phyloP scores from a whole-genome alignment of 2,113 vertebrate species.

The Mustela lutreola region DNA sequence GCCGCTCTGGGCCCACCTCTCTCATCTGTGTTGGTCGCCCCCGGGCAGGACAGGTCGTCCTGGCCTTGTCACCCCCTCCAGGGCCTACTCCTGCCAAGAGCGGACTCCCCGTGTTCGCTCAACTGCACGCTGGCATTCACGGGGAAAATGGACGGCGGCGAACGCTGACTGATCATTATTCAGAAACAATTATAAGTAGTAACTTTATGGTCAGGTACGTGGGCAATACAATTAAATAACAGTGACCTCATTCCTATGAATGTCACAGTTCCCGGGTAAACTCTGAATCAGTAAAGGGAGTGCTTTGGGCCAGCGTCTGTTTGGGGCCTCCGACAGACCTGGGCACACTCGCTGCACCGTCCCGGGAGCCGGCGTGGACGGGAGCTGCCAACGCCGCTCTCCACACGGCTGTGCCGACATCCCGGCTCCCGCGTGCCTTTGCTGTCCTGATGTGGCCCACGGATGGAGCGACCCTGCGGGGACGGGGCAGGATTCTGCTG shows the following conservation, averaged over 20 bases:
- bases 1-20: too few relatives aligned
- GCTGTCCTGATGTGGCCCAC: not conserved
- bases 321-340: not conserved
- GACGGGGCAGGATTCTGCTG: accelerated
- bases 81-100: not conserved
- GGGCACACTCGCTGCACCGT: not conserved
- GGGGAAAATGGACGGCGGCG: not conserved
- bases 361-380: not conserved
- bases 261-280: not conserved
- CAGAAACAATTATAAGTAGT: not conserved
- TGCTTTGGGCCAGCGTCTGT: not conserved
- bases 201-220: not conserved
- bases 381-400: not conserved
- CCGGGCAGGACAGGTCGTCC: not conserved
- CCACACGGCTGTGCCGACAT: not conserved
- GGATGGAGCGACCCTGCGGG: not conserved
- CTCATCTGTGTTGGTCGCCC: not conserved
- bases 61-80: not conserved
- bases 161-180: not conserved
- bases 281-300: not conserved
- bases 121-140: not conserved
- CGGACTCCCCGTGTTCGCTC: not conserved
- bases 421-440: accelerated
- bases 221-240: not conserved
- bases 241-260: not conserved